These are phyloP conservation scores for Ammospiza caudacuta DNA, from an alignment of 2,113 vertebrate species.

Conservation along the genomic window DNA sequence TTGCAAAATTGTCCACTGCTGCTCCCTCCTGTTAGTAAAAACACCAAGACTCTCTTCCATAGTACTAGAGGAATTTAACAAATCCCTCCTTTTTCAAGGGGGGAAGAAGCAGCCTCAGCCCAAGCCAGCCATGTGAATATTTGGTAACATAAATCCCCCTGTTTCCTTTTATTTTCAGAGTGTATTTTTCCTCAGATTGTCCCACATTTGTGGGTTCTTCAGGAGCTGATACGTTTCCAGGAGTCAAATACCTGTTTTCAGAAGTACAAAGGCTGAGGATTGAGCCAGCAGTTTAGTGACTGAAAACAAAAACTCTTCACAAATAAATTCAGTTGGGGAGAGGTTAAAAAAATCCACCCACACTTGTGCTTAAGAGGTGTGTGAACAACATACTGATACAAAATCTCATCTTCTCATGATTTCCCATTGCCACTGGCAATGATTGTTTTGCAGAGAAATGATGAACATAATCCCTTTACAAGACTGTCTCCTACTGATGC, in stretches of 20 bases:
- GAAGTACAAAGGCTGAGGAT: not conserved
- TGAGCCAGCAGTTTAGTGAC: not conserved
- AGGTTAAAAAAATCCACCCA: not conserved
- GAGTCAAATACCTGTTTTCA: not conserved
- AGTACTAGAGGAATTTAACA: not conserved
- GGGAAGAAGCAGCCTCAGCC: not conserved
- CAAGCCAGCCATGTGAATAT: not conserved
- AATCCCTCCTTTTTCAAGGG: fast-evolving
- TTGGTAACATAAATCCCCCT: no score
- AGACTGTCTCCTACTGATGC: not conserved
- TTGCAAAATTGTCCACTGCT: not conserved
- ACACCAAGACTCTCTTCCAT: not conserved
- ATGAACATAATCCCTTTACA: not conserved
- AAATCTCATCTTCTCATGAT: not conserved
- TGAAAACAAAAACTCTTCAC: not conserved
- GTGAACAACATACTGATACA: not conserved
- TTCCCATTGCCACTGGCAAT: not conserved
- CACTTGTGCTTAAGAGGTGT: not conserved
- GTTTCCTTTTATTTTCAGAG: not conserved
- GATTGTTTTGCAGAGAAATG: not conserved
- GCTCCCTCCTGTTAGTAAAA: not conserved
- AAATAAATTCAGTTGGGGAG: not conserved
- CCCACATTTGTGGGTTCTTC: not conserved
- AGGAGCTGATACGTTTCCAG: not conserved
- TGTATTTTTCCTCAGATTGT: not conserved